phyloP scores from a whole-genome alignment of 1,140 invertebrate species.

The Drosophila kohkoa region DNA sequence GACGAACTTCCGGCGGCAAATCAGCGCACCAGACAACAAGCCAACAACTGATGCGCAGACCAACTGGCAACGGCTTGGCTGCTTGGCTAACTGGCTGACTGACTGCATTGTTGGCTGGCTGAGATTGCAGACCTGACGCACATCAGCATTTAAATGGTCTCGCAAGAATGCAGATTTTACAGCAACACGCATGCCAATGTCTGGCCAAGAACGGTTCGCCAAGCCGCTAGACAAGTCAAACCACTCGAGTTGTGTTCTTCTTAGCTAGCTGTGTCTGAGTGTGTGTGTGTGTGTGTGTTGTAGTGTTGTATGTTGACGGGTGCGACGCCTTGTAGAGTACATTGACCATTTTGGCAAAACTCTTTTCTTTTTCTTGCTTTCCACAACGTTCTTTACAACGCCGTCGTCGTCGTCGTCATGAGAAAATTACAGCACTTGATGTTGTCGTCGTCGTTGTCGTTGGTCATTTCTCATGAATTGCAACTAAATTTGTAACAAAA shows the following conservation, averaged over 20 bases:
- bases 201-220: slow-evolving; percentile 51
- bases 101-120: slow-evolving; percentile 15
- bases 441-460: slow-evolving; percentile 27
- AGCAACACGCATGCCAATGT: slow-evolving; percentile 63
- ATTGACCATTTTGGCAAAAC: slow-evolving; percentile 75
- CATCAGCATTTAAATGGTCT: slow-evolving; percentile 70
- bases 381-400: slow-evolving; percentile 29
- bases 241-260: slow-evolving; percentile 41
- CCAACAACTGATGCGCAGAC: slow-evolving; percentile 69
- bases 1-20: slow-evolving; percentile 77
- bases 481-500: slow-evolving; percentile 79
- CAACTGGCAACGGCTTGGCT: slow-evolving; percentile 16
- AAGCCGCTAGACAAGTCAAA: slow-evolving; percentile 65
- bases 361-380: slow-evolving; percentile 22
- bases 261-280: background rate
- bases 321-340: slow-evolving; percentile 51
- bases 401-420: slow-evolving; percentile 51
- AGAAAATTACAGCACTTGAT: slow-evolving; percentile 77
- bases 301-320: slow-evolving; percentile 1
- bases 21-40: slow-evolving; percentile 71
- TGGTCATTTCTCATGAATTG: slow-evolving; percentile 73
- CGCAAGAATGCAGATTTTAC: slow-evolving; percentile 77
- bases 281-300: background rate
- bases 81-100: slow-evolving; percentile 2
- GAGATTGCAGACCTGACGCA: slow-evolving; percentile 38